Percentiles rank a stretch among this genome's conserved stretches.
Conservation (phyloP, 1,140 invertebrate species). For the Cyclina sinensis region DNA sequence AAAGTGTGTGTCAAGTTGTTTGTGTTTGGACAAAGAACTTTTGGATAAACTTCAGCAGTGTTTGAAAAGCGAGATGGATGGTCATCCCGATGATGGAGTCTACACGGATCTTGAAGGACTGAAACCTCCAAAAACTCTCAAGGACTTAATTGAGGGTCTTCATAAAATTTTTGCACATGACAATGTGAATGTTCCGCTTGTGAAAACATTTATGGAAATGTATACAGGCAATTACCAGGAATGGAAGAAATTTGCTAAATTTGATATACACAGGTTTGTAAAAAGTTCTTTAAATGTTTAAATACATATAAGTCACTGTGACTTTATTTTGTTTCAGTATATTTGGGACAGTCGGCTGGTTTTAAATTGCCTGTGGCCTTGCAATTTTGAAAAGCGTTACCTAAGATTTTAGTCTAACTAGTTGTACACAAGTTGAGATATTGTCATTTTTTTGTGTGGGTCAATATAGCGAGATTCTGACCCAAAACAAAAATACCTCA, state of each 20-base stretch:
- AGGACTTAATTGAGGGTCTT: conserved; percentile 92
- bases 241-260: conserved; percentile 98
- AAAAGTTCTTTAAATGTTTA: too few species aligned
- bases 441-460: too few species aligned
- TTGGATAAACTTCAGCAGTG: not conserved
- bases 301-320: too few species aligned
- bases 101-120: not conserved
- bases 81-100: not conserved
- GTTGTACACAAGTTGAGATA: too few species aligned
- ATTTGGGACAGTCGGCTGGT: too few species aligned
- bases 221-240: conserved; percentile 96
- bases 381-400: too few species aligned
- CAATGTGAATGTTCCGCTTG: conserved; percentile 95
- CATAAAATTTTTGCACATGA: conserved; percentile 92
- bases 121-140: conserved; percentile 86
- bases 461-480: too few species aligned
- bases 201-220: conserved; percentile 93
- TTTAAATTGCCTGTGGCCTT: too few species aligned
- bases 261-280: conserved; percentile 94
- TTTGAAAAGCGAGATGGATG: not conserved
- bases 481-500: too few species aligned
- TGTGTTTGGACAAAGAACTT: not conserved
- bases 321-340: too few species aligned
- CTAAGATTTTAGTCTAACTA: too few species aligned
- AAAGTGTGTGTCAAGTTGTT: not conserved